These are phyloP conservation scores for Ericerus pela DNA, from an alignment of 1,140 invertebrate species.

Conservation along the genomic window DNA sequence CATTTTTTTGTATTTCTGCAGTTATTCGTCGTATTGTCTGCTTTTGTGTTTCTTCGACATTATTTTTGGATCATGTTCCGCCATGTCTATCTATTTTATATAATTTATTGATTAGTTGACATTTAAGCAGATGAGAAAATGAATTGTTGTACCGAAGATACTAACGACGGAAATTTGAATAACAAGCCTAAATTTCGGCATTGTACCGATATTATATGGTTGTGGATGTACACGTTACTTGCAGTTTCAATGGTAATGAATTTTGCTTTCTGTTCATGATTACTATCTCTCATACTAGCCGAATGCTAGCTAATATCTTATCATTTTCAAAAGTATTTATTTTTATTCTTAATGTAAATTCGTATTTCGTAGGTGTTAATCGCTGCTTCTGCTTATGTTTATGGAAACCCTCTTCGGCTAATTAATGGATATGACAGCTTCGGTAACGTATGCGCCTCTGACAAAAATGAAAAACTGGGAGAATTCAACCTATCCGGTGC, in stretches of 20 bases:
- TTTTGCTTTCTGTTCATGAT: background rate
- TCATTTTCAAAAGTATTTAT: slow-evolving; percentile 21
- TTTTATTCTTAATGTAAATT: slow-evolving; percentile 15
- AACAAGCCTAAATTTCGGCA: slow-evolving; percentile 23
- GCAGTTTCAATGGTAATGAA: slow-evolving; percentile 71
- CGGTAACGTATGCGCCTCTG: slow-evolving; percentile 85
- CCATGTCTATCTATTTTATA: no score
- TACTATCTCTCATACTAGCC: slow-evolving; percentile 18
- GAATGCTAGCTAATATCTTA: slow-evolving; percentile 12
- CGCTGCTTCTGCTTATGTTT: slow-evolving; percentile 72
- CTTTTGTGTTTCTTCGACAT: no score
- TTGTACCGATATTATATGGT: slow-evolving; percentile 76
- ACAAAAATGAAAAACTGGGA: slow-evolving; percentile 55
- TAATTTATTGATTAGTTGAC: no score
- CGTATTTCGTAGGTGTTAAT: slow-evolving; percentile 51
- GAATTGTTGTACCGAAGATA: background rate
- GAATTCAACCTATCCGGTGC: slow-evolving; percentile 60
- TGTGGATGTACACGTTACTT: slow-evolving; percentile 66
- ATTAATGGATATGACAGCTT: slow-evolving; percentile 90
- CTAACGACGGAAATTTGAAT: background rate
- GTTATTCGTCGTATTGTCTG: no score
- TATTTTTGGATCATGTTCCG: no score
- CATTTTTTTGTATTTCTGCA: no score
- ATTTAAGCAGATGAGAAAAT: no score
- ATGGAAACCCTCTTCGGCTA: slow-evolving; percentile 71